phyloP scores from a whole-genome alignment of 2,113 vertebrate species.

The Macroglossus sobrinus region DNA sequence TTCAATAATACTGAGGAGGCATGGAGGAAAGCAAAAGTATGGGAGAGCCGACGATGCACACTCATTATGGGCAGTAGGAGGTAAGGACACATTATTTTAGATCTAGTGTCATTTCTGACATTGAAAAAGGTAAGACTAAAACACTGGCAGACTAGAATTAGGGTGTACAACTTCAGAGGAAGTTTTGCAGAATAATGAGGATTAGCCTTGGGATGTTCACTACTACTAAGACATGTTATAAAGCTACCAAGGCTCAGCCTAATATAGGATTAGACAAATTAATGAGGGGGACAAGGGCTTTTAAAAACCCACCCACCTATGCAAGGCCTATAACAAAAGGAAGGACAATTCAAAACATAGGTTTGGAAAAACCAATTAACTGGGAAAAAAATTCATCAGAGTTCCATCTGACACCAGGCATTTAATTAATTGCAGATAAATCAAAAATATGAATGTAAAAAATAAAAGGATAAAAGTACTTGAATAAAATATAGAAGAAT shows the following conservation, averaged over 20 bases:
- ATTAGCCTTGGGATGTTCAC: neutral
- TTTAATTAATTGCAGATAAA: neutral
- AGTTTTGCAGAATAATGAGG: neutral
- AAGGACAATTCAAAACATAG: neutral
- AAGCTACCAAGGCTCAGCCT: neutral
- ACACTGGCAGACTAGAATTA: neutral
- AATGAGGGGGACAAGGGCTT: neutral
- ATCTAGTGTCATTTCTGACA: neutral
- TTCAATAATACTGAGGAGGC: neutral
- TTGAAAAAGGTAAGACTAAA: neutral
- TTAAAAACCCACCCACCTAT: neutral
- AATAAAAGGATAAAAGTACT: neutral
- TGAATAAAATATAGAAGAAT: neutral
- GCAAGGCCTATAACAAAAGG: neutral
- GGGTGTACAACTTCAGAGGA: neutral
- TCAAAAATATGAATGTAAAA: neutral
- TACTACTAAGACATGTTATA: neutral
- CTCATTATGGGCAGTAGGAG: neutral
- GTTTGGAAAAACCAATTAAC: neutral
- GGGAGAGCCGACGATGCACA: accelerated
- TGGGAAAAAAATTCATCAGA: neutral
- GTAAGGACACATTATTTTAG: neutral
- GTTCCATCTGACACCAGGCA: neutral
- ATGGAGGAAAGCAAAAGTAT: neutral
- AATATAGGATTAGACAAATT: neutral